Base-by-base conservation (phyloP, 1,140 invertebrate genomes). In the Cherax destructor region DNA sequence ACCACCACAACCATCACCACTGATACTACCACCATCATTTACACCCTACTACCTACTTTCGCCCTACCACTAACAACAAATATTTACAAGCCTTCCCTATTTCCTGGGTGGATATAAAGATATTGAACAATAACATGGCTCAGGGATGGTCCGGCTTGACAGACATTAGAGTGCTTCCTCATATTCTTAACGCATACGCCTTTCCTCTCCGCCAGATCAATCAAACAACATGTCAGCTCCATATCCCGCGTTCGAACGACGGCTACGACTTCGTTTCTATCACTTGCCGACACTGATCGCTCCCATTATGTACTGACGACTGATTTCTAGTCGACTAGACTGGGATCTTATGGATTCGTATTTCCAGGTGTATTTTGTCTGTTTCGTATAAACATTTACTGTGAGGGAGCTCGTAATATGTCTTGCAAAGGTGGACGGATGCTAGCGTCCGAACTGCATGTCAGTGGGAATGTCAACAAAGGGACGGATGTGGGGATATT, bases 381-480 rank as follows among this genome's bases (percentile, higher is more conserved):
- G 30, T 50, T 16, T 81, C 79, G 50, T 56, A 81, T 81, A 52
- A 56, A 81, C 24, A 81, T 81, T 47, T 24, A 81, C 21, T 50
- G 47, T 18, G 18, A 49, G 47, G 18, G 16, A 52, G 18, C 47
- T 18, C 18, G 79, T 59, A 81, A 81, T 59, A 56, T 21, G 47
- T 81, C 50, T 81, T 59, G 52, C 79, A 56, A 30, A 81, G 18
- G 9, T 81, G 30, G 52, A 56, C 79, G 4, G 79, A 59, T 59
- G 79, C 6, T 52, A 9, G 50, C 24, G 24, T 59, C 50, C 50
- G 56, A 59, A 87, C 85, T 30, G n/a, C 56, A 24, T 65, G 76
- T 61, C 78, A 88, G 86, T 59, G 47, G 56, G 86, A 88, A 88
- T 88, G 86, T 88, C 86, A 88, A 88, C 86, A 81, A 88, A 88